Conservation (phyloP, 2,113 vertebrate genomes). For the Barbus barbus region DNA sequence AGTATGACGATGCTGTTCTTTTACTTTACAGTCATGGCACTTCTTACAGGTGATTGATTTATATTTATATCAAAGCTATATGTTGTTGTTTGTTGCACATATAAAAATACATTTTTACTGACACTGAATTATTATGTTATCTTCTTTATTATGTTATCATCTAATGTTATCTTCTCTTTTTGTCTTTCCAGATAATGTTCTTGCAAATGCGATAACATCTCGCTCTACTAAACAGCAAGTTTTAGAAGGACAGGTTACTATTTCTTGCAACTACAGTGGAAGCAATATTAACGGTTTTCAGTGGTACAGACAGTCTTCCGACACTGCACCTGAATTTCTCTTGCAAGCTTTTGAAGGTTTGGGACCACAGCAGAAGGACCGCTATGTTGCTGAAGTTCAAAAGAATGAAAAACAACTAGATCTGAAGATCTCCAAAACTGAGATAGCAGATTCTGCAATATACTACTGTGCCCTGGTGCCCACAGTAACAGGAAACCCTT, state of each 20-base stretch:
- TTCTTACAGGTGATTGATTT: slow-evolving; percentile 1
- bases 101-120: not conserved
- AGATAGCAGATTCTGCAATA: slow-evolving; percentile 31
- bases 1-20: not conserved
- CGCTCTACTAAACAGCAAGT: not conserved
- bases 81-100: not conserved
- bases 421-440: slow-evolving; percentile 39
- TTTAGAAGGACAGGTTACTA: not conserved
- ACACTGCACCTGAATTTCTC: not conserved
- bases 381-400: not conserved
- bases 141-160: no score
- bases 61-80: not conserved
- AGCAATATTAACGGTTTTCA: not conserved
- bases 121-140: not conserved
- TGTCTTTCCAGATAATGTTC: not conserved
- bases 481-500: slow-evolving; percentile 27
- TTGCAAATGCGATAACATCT: not conserved
- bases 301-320: not conserved
- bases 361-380: not conserved
- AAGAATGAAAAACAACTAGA: not conserved
- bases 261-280: slow-evolving; percentile 33
- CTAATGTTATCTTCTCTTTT: not conserved
- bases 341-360: not conserved
- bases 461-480: slow-evolving; percentile 1
- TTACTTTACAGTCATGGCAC: not conserved